These are phyloP conservation scores for Rostratula benghalensis DNA, from an alignment of 2,113 vertebrate species.

Conservation along the genomic window DNA sequence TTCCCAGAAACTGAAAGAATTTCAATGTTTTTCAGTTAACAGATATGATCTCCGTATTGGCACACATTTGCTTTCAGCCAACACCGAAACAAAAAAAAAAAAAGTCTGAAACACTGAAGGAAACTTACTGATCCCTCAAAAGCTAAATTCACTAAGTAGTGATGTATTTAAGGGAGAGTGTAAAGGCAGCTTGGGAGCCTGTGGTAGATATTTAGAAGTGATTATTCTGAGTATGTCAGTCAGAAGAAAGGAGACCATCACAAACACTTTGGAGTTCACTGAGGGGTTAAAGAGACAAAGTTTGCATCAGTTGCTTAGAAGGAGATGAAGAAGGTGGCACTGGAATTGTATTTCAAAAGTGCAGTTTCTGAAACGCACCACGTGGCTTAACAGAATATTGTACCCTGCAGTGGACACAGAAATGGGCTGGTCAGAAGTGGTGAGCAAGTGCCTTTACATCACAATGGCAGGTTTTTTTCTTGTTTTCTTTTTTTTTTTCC, in stretches of 20 bases:
- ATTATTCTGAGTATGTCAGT: background rate
- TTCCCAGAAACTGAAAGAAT: background rate
- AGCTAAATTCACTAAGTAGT: background rate
- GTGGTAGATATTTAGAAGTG: background rate
- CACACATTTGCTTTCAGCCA: background rate
- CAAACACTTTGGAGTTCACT: background rate
- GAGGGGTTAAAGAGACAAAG: background rate
- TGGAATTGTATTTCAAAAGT: background rate
- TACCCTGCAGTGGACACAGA: background rate
- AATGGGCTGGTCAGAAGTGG: background rate
- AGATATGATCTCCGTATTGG: background rate
- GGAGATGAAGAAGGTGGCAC: background rate
- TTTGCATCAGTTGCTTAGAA: background rate
- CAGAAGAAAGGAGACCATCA: background rate
- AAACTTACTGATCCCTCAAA: background rate
- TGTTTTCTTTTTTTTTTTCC: background rate
- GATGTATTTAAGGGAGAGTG: background rate
- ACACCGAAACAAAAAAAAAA: background rate
- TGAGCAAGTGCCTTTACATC: background rate
- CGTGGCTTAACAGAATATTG: background rate
- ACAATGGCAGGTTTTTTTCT: too few species aligned
- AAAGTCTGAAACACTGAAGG: background rate
- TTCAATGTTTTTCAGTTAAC: background rate
- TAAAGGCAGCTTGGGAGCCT: background rate
- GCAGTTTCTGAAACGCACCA: background rate